A percentile compares a stretch with the other conserved stretches of the same genome.
phyloP scores from a whole-genome alignment of 2,888 invertebrate genomes.

The Ramazzottius varieornatus region DNA sequence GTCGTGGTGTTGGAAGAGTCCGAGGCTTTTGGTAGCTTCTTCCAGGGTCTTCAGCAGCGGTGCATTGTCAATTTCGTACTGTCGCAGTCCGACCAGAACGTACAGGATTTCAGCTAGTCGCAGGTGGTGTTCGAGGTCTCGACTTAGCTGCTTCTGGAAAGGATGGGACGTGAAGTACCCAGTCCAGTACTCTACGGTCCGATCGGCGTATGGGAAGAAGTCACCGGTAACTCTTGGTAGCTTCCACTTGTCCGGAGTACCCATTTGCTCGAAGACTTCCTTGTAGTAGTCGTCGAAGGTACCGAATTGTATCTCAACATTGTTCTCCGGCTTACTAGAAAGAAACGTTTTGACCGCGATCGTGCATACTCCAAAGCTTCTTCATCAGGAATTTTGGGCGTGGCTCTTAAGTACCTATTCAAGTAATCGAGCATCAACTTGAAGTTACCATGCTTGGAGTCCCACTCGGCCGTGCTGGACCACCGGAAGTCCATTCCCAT shows the following conservation, averaged over 20 bases:
- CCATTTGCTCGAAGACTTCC: slow-evolving; percentile 30
- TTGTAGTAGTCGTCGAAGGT: slow-evolving; percentile 68
- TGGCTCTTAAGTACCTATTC: too few species aligned
- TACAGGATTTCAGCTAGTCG: slow-evolving; percentile 59
- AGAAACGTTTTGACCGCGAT: too few species aligned
- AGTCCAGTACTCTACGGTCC: slow-evolving; percentile 84
- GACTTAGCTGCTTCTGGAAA: slow-evolving; percentile 33
- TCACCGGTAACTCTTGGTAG: slow-evolving; percentile 58
- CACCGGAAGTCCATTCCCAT: slow-evolving; percentile 89
- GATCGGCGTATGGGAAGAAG: slow-evolving; percentile 86
- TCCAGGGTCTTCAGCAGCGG: slow-evolving; percentile 11
- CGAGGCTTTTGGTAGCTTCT: slow-evolving; percentile 48
- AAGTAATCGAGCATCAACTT: slow-evolving; percentile 21
- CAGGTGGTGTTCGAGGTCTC: slow-evolving; percentile 50
- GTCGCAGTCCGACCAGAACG: slow-evolving; percentile 46
- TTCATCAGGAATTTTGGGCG: too few species aligned
- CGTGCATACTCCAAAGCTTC: too few species aligned
- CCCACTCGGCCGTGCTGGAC: slow-evolving; percentile 64
- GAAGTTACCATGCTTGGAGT: slow-evolving; percentile 76
- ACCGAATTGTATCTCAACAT: slow-evolving; percentile 55
- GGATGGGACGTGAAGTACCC: slow-evolving; percentile 66
- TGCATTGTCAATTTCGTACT: slow-evolving; percentile 31
- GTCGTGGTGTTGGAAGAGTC: slow-evolving; percentile 85
- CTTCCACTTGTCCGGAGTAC: slow-evolving; percentile 21
- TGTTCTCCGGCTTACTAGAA: slow-evolving; percentile 14